phyloP scores from a whole-genome alignment of 2,797 vertebrate species.

The Sparidentex hasta region DNA sequence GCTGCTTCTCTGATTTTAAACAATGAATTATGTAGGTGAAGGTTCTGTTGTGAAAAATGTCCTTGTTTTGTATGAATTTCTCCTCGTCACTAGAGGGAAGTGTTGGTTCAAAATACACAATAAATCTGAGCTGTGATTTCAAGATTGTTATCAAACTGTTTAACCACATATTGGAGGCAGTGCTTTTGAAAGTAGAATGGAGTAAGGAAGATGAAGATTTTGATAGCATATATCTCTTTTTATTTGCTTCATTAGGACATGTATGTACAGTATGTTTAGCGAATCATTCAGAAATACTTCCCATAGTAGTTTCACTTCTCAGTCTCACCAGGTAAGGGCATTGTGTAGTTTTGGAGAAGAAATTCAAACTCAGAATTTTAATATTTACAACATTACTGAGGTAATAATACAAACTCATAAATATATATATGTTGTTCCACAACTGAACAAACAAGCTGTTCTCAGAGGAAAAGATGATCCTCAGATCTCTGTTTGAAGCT shows the following conservation, averaged over 20 bases:
- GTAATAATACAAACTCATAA: no score
- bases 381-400: no score
- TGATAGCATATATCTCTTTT: conserved; percentile 30
- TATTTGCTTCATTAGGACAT: conserved; percentile 12
- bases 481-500: no score
- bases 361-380: no score
- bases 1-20: conserved; percentile 48
- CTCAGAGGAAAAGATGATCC: no score
- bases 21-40: conserved; percentile 32
- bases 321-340: conserved; percentile 6
- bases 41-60: conserved; percentile 35
- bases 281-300: neutral
- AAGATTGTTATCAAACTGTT: conserved; percentile 28
- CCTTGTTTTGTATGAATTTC: conserved; percentile 24
- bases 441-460: no score
- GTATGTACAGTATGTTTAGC: neutral
- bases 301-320: conserved; percentile 7
- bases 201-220: conserved; percentile 3
- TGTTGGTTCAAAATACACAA: conserved; percentile 60
- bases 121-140: conserved; percentile 59
- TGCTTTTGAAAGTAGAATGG: conserved; percentile 27
- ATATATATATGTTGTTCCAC: no score
- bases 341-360: no score
- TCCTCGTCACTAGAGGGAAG: conserved; percentile 78
- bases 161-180: conserved; percentile 19